Percentiles rank a stretch among this genome's conserved stretches.
Conservation (phyloP, 92 coral and sea anemone genomes). For the Umimayanthus chanpuru region DNA sequence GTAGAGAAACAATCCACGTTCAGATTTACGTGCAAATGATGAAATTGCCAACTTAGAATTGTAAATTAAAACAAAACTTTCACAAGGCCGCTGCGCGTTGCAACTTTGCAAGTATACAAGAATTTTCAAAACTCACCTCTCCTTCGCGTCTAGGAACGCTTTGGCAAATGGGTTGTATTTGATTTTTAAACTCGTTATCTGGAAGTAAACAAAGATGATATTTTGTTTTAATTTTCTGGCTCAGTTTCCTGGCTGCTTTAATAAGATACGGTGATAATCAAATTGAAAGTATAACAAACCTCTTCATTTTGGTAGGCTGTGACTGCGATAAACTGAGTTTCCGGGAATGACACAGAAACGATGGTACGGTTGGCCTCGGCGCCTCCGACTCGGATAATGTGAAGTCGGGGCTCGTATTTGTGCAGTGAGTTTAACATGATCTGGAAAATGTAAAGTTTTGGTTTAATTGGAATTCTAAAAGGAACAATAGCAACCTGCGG, state of each 20-base stretch:
- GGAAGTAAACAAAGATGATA: constrained; percentile 33
- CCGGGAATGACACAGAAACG: constrained; percentile 88
- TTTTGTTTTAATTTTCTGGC: constrained; percentile 14
- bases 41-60: neutral
- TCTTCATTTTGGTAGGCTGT: constrained; percentile 99
- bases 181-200: constrained; percentile 95
- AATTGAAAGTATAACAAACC: constrained; percentile 55
- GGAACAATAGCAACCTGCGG: neutral
- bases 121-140: constrained; percentile 63
- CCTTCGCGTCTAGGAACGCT: constrained; percentile 98
- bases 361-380: constrained; percentile 85
- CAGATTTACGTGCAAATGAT: neutral
- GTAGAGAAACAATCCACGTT: neutral
- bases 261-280: neutral
- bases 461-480: constrained; percentile 22
- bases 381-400: constrained; percentile 85
- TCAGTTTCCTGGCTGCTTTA: neutral
- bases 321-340: constrained; percentile 95
- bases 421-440: constrained; percentile 96
- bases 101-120: neutral
- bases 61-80: neutral
- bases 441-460: constrained; percentile 55
- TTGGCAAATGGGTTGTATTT: constrained; percentile 97
- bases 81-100: neutral
- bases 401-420: constrained; percentile 97